Base-by-base conservation (phyloP, 2,797 vertebrate species). In the Caiman crocodilus region DNA sequence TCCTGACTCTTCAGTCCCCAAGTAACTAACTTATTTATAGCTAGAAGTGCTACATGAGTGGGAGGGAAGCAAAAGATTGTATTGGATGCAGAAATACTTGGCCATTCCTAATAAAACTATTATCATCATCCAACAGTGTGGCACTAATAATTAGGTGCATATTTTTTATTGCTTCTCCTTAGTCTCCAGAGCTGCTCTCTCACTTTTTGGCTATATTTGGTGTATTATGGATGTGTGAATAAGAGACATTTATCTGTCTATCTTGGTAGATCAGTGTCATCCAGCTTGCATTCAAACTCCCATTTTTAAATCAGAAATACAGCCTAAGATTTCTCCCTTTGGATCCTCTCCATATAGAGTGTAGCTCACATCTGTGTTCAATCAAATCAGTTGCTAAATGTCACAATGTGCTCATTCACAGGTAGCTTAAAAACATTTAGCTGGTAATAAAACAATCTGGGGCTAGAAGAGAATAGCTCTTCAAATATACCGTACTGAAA, bases 341-440 rank as follows among this genome's bases (percentile, higher is more conserved):
- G 92, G 93, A 95, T 95, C 97, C 95, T 95, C 96, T 92, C 95
- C 97, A 95, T 85, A 87, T 94, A 96, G 96, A 94, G 97, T 81
- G 93, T 55, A 87, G 96, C 85, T 96, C 96, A 98, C 98, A 98
- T 98, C 97, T 98, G 98, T 55, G 92, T 98, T 97, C 89, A 96
- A 97, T 98, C 97, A 97, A 93, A 92, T 90, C 96, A 92, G 95
- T 93, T 97, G 96, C 97, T 96, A 97, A 96, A 97, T 97, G 97
- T 97, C 97, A 98, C 97, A 98, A 97, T 96, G 97, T 96, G 93
- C 95, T 98, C 97, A 97, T 98, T 98, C 98, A 98, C 98, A 98
- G 98, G 97, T 98, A 97, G 96, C 96, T 88, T 93, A 97, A 96
- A 95, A 97, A 93, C 82, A 96, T 96, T 98, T 97, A 98, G 94